A percentile compares a stretch with the other conserved stretches of the same genome.
Evolutionary conservation across 2,113 vertebrate species (phyloP).

Genomic region (Parus major): DNA sequence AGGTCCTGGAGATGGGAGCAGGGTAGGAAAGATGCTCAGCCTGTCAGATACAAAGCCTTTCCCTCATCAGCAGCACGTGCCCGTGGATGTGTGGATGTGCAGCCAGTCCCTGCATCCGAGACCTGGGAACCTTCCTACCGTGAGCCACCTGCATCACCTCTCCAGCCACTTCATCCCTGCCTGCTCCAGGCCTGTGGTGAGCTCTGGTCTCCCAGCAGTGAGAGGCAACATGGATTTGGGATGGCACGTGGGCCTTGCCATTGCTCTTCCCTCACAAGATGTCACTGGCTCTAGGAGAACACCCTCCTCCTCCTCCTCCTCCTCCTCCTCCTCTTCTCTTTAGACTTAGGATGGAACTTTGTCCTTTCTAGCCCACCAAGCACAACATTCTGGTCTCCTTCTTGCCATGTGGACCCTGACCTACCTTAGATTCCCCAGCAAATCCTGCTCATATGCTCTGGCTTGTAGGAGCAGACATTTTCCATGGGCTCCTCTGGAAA

Average conservation of each 20-base stretch:
- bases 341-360: not conserved
- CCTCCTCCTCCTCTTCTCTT: not conserved
- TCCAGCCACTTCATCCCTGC: not conserved
- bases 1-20: not conserved
- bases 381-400: not conserved
- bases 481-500: not conserved
- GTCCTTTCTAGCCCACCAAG: not conserved
- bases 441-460: not conserved
- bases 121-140: not conserved
- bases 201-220: not conserved
- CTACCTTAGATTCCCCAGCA: not conserved
- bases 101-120: rapidly evolving
- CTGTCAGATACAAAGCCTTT: not conserved
- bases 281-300: not conserved
- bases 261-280: not conserved
- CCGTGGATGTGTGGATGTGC: not conserved
- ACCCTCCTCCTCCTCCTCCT: not conserved
- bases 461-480: not conserved
- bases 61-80: rapidly evolving
- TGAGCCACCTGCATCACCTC: not conserved
- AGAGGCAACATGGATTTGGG: not conserved
- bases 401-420: not conserved
- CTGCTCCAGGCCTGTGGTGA: rapidly evolving
- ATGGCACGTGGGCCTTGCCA: rapidly evolving
- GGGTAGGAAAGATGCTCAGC: not conserved